A percentile compares a stretch with the other conserved stretches of the same genome.
Evolutionary conservation across 2,888 invertebrate genomes (phyloP).

Genomic region (Leptarthrus brevirostris): DNA sequence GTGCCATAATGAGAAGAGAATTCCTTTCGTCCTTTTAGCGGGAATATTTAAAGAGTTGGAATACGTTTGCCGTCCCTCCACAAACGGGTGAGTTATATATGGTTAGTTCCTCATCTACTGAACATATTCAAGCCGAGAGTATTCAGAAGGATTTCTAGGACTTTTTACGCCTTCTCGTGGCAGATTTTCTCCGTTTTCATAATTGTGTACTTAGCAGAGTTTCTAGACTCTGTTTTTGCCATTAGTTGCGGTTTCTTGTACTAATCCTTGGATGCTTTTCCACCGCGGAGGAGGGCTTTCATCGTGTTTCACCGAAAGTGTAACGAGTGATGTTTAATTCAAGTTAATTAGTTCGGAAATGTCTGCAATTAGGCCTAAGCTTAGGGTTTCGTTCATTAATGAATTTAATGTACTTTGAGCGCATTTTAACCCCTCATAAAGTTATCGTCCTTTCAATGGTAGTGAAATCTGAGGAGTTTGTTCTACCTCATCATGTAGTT

Average conservation of each 20-base stretch:
- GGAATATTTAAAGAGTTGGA: too few relatives aligned
- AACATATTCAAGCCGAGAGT: neutral
- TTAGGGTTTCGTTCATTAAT: too few relatives aligned
- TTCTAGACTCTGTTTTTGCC: neutral
- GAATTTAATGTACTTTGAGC: too few relatives aligned
- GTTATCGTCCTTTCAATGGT: too few relatives aligned
- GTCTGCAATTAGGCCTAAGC: conserved; percentile 8
- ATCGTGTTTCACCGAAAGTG: neutral
- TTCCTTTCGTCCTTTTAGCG: too few relatives aligned
- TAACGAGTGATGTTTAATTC: neutral
- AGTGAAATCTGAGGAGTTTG: too few relatives aligned
- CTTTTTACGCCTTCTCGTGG: neutral
- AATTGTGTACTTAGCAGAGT: conserved; percentile 21
- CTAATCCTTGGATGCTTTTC: conserved; percentile 4
- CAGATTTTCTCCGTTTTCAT: conserved; percentile 16
- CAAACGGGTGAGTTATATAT: too few relatives aligned
- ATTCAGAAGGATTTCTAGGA: neutral
- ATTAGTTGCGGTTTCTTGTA: neutral
- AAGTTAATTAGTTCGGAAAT: neutral
- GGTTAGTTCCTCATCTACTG: neutral
- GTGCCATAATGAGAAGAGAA: neutral
- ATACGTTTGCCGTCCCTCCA: too few relatives aligned
- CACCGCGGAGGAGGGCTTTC: neutral
- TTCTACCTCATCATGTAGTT: too few relatives aligned
- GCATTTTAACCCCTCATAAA: too few relatives aligned